Percentiles rank a stretch among this genome's conserved stretches.
These are phyloP conservation scores for Orthosia gracilis DNA, from an alignment of 2,888 invertebrate species.

Conservation along the genomic window DNA sequence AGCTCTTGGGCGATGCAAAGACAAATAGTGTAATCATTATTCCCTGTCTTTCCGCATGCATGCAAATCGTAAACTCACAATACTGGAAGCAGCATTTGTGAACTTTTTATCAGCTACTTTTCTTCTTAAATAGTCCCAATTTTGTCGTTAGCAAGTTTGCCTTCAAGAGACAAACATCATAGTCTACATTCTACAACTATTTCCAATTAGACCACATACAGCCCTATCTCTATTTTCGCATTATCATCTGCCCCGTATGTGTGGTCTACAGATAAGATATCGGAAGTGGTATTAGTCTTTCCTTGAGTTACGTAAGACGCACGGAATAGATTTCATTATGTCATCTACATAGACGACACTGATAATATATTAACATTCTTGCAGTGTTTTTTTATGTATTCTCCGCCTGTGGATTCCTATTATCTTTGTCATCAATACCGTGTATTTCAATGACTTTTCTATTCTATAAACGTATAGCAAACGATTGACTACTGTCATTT, in stretches of 20 bases:
- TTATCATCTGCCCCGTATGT: constrained; percentile 26
- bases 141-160: not conserved
- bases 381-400: not conserved
- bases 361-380: constrained; percentile 7
- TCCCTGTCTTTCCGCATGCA: no score
- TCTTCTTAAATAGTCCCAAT: not conserved
- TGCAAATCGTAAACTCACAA: not conserved
- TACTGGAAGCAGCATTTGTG: not conserved
- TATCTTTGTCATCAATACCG: not conserved
- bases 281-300: constrained; percentile 29
- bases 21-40: not conserved
- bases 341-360: constrained; percentile 21
- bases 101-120: not conserved
- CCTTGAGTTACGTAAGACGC: constrained; percentile 44
- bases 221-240: constrained; percentile 18
- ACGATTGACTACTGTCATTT: not conserved
- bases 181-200: not conserved
- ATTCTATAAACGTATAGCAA: not conserved
- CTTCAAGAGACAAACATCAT: not conserved
- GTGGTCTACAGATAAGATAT: constrained; percentile 55
- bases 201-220: not conserved
- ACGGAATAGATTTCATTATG: constrained; percentile 35
- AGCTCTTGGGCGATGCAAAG: no score
- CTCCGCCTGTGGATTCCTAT: not conserved
- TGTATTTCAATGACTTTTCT: not conserved